Evolutionary conservation across 2,888 invertebrate species (phyloP), one percentile per base, ranked within the genome.

Genomic region (Cyrtodaria siliqua): DNA sequence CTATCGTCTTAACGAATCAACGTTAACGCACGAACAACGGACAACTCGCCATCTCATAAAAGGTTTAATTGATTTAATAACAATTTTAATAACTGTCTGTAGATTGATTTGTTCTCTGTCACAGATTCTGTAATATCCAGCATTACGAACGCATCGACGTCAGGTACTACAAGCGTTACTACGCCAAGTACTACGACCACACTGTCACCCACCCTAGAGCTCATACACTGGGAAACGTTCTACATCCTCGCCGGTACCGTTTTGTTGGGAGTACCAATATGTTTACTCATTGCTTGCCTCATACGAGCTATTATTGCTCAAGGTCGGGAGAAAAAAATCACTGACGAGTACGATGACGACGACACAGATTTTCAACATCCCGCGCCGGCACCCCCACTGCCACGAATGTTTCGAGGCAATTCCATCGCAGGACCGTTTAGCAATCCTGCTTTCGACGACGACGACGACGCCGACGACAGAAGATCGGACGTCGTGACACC

Each of bases 381-480:
- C 12, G 26, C 66, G 3, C 66, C 66, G 3, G 42, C 47, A n/a
- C 61, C 56, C 14, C 47, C 56, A 16, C 33, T 49, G 12, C 62
- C 70, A 12, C 24, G 62, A 20, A n/a, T 70, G 12, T 55, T 26
- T 16, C 62, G 70, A 3, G 70, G 55, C 16, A 44, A 53, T 24
- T 62, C 70, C 0, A 70, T 70, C 24, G 57, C 56, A 1, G 70
- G 70, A n/a, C 70, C 70, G 14, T 70, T 70, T 38, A 55, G 23
- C 16, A 70, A 62, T 29, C 56, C 70, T 23, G 56, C 62, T 1
- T 70, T 56, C 38, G 44, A 27, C 24, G 57, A 20, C n/a, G 60
- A 49, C 18, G 42, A 38, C 40, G 40, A 38, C 40, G 55, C 42
- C 20, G 69, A 55, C n/a, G 62, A 49, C 18, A n/a, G 29, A n/a